Evolutionary conservation across 2,797 vertebrate genomes (phyloP).

Genomic region (Pyrocephalus nanus): DNA sequence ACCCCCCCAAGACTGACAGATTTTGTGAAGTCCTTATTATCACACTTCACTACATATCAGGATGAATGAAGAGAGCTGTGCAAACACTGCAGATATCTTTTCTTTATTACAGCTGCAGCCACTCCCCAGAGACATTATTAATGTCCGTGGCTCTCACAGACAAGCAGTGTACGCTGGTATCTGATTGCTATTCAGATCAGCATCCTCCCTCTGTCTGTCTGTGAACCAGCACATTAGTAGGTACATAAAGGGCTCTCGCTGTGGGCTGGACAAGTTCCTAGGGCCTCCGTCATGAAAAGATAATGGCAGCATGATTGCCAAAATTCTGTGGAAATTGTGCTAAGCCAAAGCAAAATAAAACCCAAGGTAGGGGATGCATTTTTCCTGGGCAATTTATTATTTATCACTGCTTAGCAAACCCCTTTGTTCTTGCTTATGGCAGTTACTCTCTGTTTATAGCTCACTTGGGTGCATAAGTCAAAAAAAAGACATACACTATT

Average conservation of each 20-base stretch:
- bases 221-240: conserved; percentile 60
- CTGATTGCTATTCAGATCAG: conserved; percentile 74
- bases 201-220: conserved; percentile 56
- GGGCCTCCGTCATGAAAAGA: not conserved
- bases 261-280: conserved; percentile 37
- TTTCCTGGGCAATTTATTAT: conserved; percentile 12
- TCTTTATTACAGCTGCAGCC: conserved; percentile 58
- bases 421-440: not conserved
- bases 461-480: conserved; percentile 12
- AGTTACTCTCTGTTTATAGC: conserved; percentile 53
- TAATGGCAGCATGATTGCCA: not conserved
- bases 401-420: conserved; percentile 9
- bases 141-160: conserved; percentile 54
- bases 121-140: conserved; percentile 70
- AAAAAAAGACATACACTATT: not conserved
- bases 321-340: conserved; percentile 26
- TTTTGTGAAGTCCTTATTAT: conserved; percentile 59
- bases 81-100: conserved; percentile 37
- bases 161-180: conserved; percentile 39
- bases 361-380: not conserved
- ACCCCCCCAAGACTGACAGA: conserved; percentile 23
- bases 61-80: conserved; percentile 30
- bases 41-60: conserved; percentile 30
- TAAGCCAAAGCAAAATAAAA: conserved; percentile 22
- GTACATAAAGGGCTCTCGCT: conserved; percentile 58